A percentile compares a stretch with the other conserved stretches of the same genome.
These are phyloP conservation scores for Lanistes nyassanus DNA, from an alignment of 1,140 invertebrate genomes.

Conservation along the genomic window DNA sequence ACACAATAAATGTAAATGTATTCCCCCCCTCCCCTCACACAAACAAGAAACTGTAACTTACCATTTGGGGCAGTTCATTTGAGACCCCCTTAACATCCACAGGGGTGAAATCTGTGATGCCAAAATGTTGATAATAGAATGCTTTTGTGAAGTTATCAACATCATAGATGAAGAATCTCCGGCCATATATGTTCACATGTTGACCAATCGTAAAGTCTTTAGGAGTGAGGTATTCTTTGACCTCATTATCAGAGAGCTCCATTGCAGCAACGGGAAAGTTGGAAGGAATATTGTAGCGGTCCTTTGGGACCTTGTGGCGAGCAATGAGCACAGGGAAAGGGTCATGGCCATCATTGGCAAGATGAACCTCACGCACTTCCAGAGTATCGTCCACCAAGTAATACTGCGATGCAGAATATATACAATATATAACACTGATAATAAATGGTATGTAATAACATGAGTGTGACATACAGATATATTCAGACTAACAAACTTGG, in stretches of 20 bases:
- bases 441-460: background rate
- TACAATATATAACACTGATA: too few relatives aligned
- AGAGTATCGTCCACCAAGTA: conserved; percentile 84
- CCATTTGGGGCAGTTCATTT: conserved; percentile 62
- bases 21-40: too few relatives aligned
- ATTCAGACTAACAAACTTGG: background rate
- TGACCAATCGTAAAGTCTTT: conserved; percentile 83
- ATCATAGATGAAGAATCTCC: conserved; percentile 81
- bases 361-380: conserved; percentile 78
- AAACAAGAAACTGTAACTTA: conserved; percentile 46
- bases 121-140: conserved; percentile 79
- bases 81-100: conserved; percentile 57
- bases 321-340: conserved; percentile 79
- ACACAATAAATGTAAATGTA: too few relatives aligned
- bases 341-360: conserved; percentile 77
- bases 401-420: conserved; percentile 71
- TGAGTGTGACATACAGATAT: background rate
- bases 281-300: conserved; percentile 78
- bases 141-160: conserved; percentile 83
- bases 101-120: conserved; percentile 66
- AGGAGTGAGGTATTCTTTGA: conserved; percentile 79
- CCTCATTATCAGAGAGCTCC: conserved; percentile 77
- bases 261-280: conserved; percentile 64
- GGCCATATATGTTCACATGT: conserved; percentile 81
- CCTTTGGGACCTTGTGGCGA: conserved; percentile 81